Base-by-base conservation (phyloP, 2,113 vertebrate genomes). In the Melanostigma gelatinosum region DNA sequence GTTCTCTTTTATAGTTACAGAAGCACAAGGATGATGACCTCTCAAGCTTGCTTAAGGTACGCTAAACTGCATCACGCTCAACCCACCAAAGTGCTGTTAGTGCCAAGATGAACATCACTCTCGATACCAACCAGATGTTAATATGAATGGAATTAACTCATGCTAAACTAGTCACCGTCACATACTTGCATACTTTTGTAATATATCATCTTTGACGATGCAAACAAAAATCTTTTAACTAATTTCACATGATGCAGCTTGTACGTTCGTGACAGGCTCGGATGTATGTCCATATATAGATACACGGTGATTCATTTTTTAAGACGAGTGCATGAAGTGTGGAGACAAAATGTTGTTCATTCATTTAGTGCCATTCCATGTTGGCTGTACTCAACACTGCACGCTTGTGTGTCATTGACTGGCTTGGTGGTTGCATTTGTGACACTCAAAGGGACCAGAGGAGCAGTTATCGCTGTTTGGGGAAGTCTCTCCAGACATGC, bases 1-100 rank as follows among this genome's bases (percentile, higher is more conserved):
- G 48, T 34, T 27, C 8, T 84, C 4, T 77, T 73, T 77, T 79
- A 44, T 64, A 99, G 97, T 95, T 99, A 82, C 97, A 99, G 91
- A 98, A 97, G 80, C 97, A 99, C 93, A 98, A 97, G 92, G 97
- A 99, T 93, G 98, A 99, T 58, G 98, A 99, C 91, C 97, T 99
- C 20, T 99, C 98, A 68, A 98, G 97, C 85, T 95, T 99, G 91
- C 97, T 97, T 64, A 97, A 95, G 97, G 98, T 99, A 93, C 82
- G 94, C 70, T 73, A 48, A 44, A 76, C 24, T 63, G 60, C 64
- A 62, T 77, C 48, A 72, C 75, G 75, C 32, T 54, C 22, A 60
- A 8, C 34, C 48, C 32, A 63, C 24, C 38, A 34, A 60, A 60
- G 10, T 52, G 22, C 11, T 54, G 0, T 44, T 76, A 46, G 15